phyloP scores from a whole-genome alignment of 2,888 invertebrate genomes.

The Saturnia japonica region DNA sequence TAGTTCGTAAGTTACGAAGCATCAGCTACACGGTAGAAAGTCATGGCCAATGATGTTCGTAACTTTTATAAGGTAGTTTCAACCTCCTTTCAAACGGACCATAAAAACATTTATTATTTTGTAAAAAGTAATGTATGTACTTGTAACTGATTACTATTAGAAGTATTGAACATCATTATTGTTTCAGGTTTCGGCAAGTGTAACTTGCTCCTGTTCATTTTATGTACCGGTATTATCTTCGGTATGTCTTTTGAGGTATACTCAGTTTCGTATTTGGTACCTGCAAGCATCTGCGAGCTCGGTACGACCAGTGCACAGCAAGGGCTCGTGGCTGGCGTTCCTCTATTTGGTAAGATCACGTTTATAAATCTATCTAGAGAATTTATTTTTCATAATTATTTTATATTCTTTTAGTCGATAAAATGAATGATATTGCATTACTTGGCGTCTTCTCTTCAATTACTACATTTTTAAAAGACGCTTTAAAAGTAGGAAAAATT shows the following conservation, averaged over 20 bases:
- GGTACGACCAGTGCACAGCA: conserved; percentile 59
- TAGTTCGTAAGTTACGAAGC: no score
- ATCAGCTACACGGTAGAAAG: background rate
- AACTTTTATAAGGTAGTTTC: background rate
- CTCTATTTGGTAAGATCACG: conserved; percentile 55
- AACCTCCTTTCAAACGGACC: background rate
- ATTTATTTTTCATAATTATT: background rate
- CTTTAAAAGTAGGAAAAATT: no score
- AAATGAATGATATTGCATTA: background rate
- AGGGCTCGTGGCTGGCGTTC: conserved; percentile 63
- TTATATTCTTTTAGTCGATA: background rate
- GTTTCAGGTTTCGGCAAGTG: conserved; percentile 62
- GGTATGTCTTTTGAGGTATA: conserved; percentile 66
- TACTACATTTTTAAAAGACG: background rate
- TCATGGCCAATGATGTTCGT: background rate
- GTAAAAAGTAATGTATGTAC: no score
- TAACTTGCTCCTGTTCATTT: conserved; percentile 51
- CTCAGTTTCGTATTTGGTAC: conserved; percentile 68
- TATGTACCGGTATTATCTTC: conserved; percentile 53
- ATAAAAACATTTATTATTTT: background rate
- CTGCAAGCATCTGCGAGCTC: conserved; percentile 69
- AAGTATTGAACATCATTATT: no score
- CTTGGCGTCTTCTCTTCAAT: background rate
- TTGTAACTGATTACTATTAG: no score
- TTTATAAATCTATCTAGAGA: background rate